Base-by-base conservation (phyloP, 2,113 vertebrate species). In the Phainopepla nitens region DNA sequence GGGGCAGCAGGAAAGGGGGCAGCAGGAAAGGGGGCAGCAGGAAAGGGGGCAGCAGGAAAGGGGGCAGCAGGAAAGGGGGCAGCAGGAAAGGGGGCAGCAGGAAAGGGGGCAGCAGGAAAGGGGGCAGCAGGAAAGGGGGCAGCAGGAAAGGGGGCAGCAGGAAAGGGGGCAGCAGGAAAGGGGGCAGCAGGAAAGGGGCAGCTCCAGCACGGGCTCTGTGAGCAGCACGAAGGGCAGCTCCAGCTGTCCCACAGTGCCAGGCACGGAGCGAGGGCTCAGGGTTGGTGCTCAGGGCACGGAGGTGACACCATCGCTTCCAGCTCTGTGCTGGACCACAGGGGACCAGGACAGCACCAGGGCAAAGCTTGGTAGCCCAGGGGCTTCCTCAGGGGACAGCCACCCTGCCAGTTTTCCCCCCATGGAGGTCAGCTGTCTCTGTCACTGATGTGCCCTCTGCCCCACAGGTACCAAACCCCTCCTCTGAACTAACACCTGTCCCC, bases 291-390 rank as follows among this genome's bases (percentile, higher is more conserved):
- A 28, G 29, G 39, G 24, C 20, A 21, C 0, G 3, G 66, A 56
- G 41, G 28, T 7, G 36, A 29, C 33, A 54, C 28, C 15, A 5
- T 0, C 7, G 1, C 49, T 28, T 13, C 39, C 49, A 65, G 41
- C 0, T 16, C 70, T 22, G 2, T 0, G 7, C 3, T 4, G 28
- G 47, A 11, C 31, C 24, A 10, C 27, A 28, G 41, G 6, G 41
- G 15, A 33, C 1, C 41, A n/a, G n/a, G 16, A 12, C 1, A 66
- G 50, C 60, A 42, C 11, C 51, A 12, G 51, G 21, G 9, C 44
- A 47, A 25, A 66, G 12, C 13, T 13, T 17, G 45, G 21, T 0
- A 17, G 18, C 6, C 4, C 28, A 15, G 39, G 29, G 72, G 31
- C 12, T 18, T 54, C 49, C 68, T 6, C 35, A 1, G 49, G 15